Conservation (phyloP, 2,888 invertebrate species). For the Epirrita christyi region DNA sequence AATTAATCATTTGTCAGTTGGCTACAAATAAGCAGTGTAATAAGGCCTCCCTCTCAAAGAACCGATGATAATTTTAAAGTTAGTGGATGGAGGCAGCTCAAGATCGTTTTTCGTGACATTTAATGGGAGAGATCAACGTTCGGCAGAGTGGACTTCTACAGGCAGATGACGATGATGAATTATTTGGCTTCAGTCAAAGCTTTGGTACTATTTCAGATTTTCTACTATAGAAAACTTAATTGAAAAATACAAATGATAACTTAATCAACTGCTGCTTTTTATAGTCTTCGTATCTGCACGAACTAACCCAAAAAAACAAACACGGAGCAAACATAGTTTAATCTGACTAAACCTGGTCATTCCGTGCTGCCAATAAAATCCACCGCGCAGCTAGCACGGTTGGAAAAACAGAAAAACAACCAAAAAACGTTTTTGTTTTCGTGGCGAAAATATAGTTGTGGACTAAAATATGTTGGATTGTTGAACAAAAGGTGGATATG, state of each 20-base stretch:
- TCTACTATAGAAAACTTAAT: conserved; percentile 23
- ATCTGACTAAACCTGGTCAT: conserved; percentile 37
- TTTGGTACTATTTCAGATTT: no score
- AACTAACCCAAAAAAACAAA: conserved; percentile 35
- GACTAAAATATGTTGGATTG: conserved; percentile 46
- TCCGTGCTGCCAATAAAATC: conserved; percentile 35
- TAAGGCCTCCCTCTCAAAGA: no score
- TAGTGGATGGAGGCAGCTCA: no score
- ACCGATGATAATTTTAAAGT: no score
- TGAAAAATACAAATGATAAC: conserved; percentile 29
- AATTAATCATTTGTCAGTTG: no score
- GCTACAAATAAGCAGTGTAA: no score
- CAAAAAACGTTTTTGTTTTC: conserved; percentile 30
- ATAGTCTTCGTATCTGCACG: conserved; percentile 20
- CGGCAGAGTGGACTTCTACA: no score
- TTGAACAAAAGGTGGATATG: conserved; percentile 22
- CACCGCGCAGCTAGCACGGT: conserved; percentile 20
- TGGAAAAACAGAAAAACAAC: conserved; percentile 33
- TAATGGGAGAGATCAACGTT: no score
- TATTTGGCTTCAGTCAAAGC: no score
- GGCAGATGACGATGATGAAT: no score
- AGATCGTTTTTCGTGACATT: no score
- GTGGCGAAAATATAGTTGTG: conserved; percentile 32
- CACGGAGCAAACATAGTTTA: conserved; percentile 38
- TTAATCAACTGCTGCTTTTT: conserved; percentile 32